phyloP scores from a whole-genome alignment of 1,140 invertebrate species.

The Drosophila sechellia region DNA sequence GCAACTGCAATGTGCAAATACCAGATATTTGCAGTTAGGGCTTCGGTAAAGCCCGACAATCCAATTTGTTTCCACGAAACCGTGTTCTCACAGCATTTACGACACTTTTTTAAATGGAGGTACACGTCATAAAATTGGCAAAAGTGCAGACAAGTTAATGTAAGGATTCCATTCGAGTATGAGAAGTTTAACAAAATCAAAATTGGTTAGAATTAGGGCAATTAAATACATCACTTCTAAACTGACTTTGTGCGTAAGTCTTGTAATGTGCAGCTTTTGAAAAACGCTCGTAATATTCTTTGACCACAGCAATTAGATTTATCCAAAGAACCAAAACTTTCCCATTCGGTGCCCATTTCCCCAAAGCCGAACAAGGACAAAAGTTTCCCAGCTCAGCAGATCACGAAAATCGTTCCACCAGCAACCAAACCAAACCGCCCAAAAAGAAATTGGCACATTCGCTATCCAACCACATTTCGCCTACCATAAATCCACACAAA shows the following conservation, averaged over 20 bases:
- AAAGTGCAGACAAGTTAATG: neutral
- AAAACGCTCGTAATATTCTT: neutral
- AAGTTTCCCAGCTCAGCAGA: slow-evolving; percentile 34
- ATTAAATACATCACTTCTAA: too few species aligned
- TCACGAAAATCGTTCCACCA: slow-evolving; percentile 22
- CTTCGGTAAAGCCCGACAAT: neutral
- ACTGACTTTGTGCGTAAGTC: neutral
- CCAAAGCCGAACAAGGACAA: slow-evolving; percentile 28
- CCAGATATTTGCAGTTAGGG: slow-evolving; percentile 5
- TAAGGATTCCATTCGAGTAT: too few species aligned
- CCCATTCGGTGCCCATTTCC: neutral
- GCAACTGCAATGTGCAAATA: slow-evolving; percentile 13
- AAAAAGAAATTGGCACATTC: slow-evolving; percentile 52
- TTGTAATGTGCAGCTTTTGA: neutral
- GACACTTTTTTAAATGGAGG: neutral
- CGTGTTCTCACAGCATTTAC: neutral
- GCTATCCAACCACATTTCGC: slow-evolving; percentile 70
- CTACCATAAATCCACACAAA: slow-evolving; percentile 72
- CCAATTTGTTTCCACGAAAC: slow-evolving; percentile 1
- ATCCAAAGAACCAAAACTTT: slow-evolving; percentile 25
- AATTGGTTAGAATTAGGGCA: too few species aligned
- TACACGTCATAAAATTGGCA: neutral
- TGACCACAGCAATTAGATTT: slow-evolving; percentile 20
- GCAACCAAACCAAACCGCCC: slow-evolving; percentile 7
- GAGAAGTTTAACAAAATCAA: too few species aligned